Evolutionary conservation across 2,888 invertebrate species (phyloP).

Genomic region (Electrophaes corylata): DNA sequence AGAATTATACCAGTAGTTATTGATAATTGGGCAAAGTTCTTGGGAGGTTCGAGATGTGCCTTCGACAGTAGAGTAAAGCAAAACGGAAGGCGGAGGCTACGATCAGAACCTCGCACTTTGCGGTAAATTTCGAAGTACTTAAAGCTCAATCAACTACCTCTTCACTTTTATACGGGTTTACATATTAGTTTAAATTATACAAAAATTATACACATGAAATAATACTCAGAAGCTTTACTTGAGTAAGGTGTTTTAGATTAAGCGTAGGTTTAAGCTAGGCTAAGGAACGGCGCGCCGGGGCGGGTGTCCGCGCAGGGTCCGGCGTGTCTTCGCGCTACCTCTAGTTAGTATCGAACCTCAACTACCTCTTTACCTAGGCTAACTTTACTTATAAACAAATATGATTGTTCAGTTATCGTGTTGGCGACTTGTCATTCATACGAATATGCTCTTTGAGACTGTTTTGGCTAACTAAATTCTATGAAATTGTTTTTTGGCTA

Average conservation of each 20-base stretch:
- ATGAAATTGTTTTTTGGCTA: constrained; percentile 72
- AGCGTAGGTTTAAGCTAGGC: constrained; percentile 61
- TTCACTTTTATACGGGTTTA: constrained; percentile 85
- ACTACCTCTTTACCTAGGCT: constrained; percentile 83
- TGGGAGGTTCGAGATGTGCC: constrained; percentile 51
- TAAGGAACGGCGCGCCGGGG: constrained; percentile 64
- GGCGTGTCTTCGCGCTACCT: constrained; percentile 64
- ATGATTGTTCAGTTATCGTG: constrained; percentile 71
- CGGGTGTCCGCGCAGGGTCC: constrained; percentile 78
- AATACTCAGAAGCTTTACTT: constrained; percentile 84
- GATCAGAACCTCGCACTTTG: constrained; percentile 69
- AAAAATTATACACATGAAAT: constrained; percentile 77
- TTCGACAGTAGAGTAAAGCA: constrained; percentile 41
- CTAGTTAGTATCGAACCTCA: constrained; percentile 78
- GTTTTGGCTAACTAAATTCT: constrained; percentile 79
- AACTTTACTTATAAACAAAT: constrained; percentile 56
- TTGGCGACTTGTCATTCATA: constrained; percentile 72
- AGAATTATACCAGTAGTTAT: constrained; percentile 65
- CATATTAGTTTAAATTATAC: constrained; percentile 84
- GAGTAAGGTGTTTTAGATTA: constrained; percentile 78
- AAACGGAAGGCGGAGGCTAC: constrained; percentile 45
- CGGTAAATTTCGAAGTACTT: constrained; percentile 80
- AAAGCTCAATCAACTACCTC: constrained; percentile 83
- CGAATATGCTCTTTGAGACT: constrained; percentile 71
- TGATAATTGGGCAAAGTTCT: constrained; percentile 50